Conservation (phyloP, 2,113 vertebrate species). For the Morone chrysops region DNA sequence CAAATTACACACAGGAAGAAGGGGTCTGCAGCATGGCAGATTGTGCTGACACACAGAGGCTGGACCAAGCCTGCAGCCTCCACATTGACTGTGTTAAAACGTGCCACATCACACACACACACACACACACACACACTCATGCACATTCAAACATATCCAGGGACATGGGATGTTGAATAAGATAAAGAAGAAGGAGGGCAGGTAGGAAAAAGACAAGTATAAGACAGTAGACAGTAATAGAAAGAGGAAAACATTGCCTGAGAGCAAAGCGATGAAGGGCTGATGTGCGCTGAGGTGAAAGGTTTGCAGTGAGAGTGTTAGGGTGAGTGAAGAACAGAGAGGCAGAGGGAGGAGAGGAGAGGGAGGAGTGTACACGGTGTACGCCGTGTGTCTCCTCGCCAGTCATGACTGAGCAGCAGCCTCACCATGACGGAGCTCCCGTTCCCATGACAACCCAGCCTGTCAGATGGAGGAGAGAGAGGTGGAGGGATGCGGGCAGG, state of each 20-base stretch:
- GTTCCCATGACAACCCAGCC: conserved; percentile 80
- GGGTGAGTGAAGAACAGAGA: conserved; percentile 31
- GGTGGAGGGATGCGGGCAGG: conserved; percentile 36
- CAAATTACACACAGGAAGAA: conserved; percentile 18
- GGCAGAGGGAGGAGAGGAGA: conserved; percentile 31
- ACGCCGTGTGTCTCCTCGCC: conserved; percentile 72
- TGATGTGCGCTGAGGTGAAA: conserved; percentile 24
- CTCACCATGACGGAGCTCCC: conserved; percentile 77
- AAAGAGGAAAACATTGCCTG: neutral
- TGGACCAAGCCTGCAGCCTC: conserved; percentile 50
- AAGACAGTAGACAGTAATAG: neutral
- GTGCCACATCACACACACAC: neutral
- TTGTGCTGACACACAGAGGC: conserved; percentile 46
- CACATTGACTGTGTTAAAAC: conserved; percentile 37
- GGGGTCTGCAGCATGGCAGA: conserved; percentile 70
- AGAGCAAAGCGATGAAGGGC: neutral
- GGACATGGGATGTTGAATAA: neutral
- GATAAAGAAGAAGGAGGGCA: neutral
- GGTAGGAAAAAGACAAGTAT: neutral
- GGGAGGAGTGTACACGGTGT: conserved; percentile 72
- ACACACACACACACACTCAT: neutral
- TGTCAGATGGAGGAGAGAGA: conserved; percentile 72
- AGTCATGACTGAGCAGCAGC: conserved; percentile 82
- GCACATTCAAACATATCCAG: neutral
- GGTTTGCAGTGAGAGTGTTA: conserved; percentile 29